These are phyloP conservation scores for Saccostrea glomerata DNA, from an alignment of 1,140 invertebrate genomes.

Conservation along the genomic window DNA sequence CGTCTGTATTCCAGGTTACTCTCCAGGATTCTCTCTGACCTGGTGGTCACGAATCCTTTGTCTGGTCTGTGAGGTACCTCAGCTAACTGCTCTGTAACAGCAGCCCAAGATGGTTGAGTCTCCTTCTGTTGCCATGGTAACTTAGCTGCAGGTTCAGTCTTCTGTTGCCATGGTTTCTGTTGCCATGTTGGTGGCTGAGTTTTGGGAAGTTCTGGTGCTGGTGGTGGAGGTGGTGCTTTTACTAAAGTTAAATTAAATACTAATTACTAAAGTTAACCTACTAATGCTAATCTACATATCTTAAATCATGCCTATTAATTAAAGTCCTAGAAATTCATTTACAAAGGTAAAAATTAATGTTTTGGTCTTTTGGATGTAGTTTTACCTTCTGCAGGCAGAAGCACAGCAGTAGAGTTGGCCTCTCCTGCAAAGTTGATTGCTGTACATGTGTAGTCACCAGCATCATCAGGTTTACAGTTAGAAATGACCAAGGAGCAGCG, in stretches of 20 bases:
- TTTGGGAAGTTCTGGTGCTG: background rate
- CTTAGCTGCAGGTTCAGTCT: constrained; percentile 32
- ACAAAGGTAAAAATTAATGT: background rate
- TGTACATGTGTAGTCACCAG: constrained; percentile 96
- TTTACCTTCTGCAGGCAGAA: constrained; percentile 72
- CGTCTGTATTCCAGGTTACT: constrained; percentile 63
- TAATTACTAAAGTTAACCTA: background rate
- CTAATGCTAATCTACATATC: background rate
- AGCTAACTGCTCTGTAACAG: constrained; percentile 53
- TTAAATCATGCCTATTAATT: background rate
- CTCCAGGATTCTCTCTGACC: constrained; percentile 64
- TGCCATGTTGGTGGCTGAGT: constrained; percentile 39
- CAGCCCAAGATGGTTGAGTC: constrained; percentile 47
- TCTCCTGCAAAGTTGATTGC: constrained; percentile 82
- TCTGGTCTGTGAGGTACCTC: constrained; percentile 59
- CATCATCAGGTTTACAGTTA: constrained; percentile 94
- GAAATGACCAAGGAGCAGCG: constrained; percentile 92
- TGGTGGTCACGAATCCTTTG: constrained; percentile 64
- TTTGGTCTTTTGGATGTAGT: background rate
- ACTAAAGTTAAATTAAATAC: constrained; percentile 16
- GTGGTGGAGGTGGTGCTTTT: constrained; percentile 42
- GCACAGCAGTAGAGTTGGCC: constrained; percentile 75
- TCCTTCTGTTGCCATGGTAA: constrained; percentile 57
- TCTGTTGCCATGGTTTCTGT: constrained; percentile 48
- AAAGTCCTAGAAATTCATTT: background rate